Base-by-base conservation (phyloP, 1,140 invertebrate genomes). In the Rhagoletis pomonella region DNA sequence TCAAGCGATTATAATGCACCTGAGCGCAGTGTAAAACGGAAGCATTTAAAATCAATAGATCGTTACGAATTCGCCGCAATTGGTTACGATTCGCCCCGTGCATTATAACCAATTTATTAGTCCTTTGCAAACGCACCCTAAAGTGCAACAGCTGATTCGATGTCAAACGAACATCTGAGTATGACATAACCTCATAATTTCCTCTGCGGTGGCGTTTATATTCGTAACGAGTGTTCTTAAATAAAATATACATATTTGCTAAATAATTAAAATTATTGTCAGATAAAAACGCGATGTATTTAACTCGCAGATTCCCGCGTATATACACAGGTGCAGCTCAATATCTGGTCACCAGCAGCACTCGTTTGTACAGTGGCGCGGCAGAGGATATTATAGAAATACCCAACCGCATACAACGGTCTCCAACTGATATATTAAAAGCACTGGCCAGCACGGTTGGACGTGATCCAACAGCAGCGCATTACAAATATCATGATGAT, bases 401-500 rank as follows among this genome's bases (percentile, higher is more conserved):
- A 69, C 97, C 97, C 3, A 94, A 95, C 86, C 94, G 95, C 69
- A 97, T 97, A 90, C 94, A 95, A 62, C 94, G 97, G 89, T 94
- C 95, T 1, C 95, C 97, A 12, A 98, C 97, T 50, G 97, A 97
- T 93, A 96, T 98, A 87, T 93, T 98, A 73, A 93, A 97, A 94
- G 97, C 97, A 9, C 93, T 98, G 88, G 95, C 96, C 58, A 94
- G 94, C 88, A 97, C 97, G 2, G 95, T 97, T 29, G 94, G 94
- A 55, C 93, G 95, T 47, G 97, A 98, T 94, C 94, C 95, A 55
- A 97, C 96, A 19, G 97, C 96, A n/a, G 94, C 97, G 39, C 96
- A 97, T 93, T 98, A 97, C 91, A 97, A 97, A 92, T 98, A 96
- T 92, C 96, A 97, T 90, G 97, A 99, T 95, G 98, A 99, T 94